These are phyloP conservation scores for cat (Felis catus) DNA, from an alignment of 2,113 vertebrate species.

Conservation along the genomic window F.catus_Fca126_mat1.0 CM031413.1:144956001-144956500, in stretches of 20 bases:
- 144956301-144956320: background rate
- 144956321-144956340: background rate
- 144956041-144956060: background rate
- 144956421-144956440: background rate
- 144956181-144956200: background rate
- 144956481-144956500: conserved; percentile 45
- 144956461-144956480: conserved; percentile 17
- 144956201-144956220: background rate
- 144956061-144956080: conserved; percentile 59
- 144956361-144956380: background rate
- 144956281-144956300: background rate
- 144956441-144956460: conserved; percentile 43
- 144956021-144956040: background rate
- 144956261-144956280: background rate
- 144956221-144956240: background rate
- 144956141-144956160: background rate
- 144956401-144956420: background rate
- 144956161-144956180: background rate
- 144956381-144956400: background rate
- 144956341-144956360: background rate
- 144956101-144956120: background rate
- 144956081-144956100: background rate
- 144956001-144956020: background rate
- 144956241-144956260: background rate
- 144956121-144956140: background rate